Evolutionary conservation across 92 coral and sea anemone species (phyloP), one percentile per base, ranked within the genome.

Genomic region (Porites rus): DNA sequence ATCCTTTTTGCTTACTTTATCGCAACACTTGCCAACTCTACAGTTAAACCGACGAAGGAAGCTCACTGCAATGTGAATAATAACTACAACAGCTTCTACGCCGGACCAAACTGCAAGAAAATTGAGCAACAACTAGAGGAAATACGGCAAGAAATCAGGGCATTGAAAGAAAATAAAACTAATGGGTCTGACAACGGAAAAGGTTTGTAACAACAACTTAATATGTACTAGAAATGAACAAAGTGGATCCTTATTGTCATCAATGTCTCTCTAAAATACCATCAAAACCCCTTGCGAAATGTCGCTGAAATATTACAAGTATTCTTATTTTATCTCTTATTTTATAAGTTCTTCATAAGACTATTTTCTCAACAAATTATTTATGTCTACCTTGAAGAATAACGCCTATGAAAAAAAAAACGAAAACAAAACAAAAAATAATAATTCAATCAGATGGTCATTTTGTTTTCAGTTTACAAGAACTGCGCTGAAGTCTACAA

Each of bases 81-180:
- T 11, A 67, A 67, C 43, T 67, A 67, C 72, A 77, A 77, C 38
- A 53, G 13, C 58, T 61, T 77, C 69, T 31, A 63, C 19, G 82
- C 82, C 56, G 82, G 82, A 61, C 72, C 82, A 43, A 77, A 77
- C 82, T 77, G 58, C 38, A 77, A 77, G 72, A 77, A 77, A n/a
- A 77, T 77, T 58, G 82, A 77, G 22, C 82, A 77, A 77, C 71
- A 77, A n/a, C 71, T 77, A 31, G 59, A n/a, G 14, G 72, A 67
- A 25, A 67, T 67, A 62, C 17, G 66, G 3, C 17, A 17, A 18
- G 66, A 62, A 62, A 62, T 62, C 66, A 62, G 66, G 17, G 8
- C 66, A 17, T 7, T 62, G 66, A 17, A 9, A 62, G n/a, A 19
- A 62, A 62, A 62, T 18, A 7, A 62, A 18, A 62, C 66, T 17